Conservation (phyloP, 2,797 vertebrate genomes). For the Hemibagrus guttatus region DNA sequence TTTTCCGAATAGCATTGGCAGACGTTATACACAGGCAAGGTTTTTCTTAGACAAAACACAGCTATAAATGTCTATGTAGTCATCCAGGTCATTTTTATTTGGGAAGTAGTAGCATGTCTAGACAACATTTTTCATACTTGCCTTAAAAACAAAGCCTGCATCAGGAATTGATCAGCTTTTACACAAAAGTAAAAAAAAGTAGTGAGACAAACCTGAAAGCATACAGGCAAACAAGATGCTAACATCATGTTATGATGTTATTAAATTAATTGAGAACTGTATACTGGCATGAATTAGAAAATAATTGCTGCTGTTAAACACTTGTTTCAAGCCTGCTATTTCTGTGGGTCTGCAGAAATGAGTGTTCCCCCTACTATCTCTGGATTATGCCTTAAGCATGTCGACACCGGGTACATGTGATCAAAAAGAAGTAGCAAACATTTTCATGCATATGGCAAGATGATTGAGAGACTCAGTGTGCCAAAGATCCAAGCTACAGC, state of each 20-base stretch:
- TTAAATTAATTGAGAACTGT: not conserved
- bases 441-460: not conserved
- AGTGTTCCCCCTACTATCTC: not conserved
- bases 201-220: not conserved
- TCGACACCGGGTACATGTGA: not conserved
- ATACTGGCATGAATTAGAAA: not conserved
- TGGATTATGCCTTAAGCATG: not conserved
- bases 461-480: not conserved
- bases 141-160: not conserved
- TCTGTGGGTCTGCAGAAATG: not conserved
- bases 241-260: not conserved
- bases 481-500: not conserved
- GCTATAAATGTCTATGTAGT: not conserved
- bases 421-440: not conserved
- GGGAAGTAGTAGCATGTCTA: not conserved
- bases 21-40: slow-evolving; percentile 48
- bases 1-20: slow-evolving; percentile 69
- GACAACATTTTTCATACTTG: not conserved
- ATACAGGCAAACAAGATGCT: not conserved
- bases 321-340: not conserved
- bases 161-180: not conserved
- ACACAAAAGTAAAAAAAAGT: not conserved
- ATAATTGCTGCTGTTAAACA: not conserved
- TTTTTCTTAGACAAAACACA: slow-evolving; percentile 25
- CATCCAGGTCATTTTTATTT: not conserved